Conservation (phyloP, 1,140 invertebrate genomes). For the Ostrea edulis region DNA sequence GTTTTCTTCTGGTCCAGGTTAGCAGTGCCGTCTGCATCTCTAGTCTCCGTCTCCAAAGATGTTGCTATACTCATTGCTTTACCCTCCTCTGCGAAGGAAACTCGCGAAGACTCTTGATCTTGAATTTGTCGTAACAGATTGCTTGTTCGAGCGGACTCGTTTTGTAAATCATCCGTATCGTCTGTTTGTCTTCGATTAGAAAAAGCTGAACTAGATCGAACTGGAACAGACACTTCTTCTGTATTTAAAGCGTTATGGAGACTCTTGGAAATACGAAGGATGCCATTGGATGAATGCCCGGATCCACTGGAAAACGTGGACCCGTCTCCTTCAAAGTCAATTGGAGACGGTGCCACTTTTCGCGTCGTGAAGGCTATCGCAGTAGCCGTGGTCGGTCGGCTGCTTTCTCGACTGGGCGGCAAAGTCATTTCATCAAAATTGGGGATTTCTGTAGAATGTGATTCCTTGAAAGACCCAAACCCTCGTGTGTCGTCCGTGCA, state of each 20-base stretch:
- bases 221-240: background rate
- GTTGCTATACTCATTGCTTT: constrained; percentile 3
- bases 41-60: background rate
- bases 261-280: constrained; percentile 21
- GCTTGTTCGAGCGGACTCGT: background rate
- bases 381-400: background rate
- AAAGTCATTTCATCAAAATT: constrained; percentile 19
- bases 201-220: constrained; percentile 9
- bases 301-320: background rate
- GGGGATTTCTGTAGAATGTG: constrained; percentile 1
- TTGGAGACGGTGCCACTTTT: constrained; percentile 4
- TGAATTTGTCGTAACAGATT: background rate
- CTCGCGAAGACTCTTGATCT: background rate
- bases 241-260: background rate
- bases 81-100: background rate
- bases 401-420: constrained; percentile 11
- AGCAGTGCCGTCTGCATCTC: constrained; percentile 45
- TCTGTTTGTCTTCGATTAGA: background rate
- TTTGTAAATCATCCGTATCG: background rate
- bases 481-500: constrained; percentile 29
- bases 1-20: constrained; percentile 47
- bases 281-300: background rate
- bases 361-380: background rate
- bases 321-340: background rate
- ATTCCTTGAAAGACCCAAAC: background rate